These are phyloP conservation scores for Euphonia xanthogaster DNA, from an alignment of 2,797 vertebrate genomes.

Conservation along the genomic window DNA sequence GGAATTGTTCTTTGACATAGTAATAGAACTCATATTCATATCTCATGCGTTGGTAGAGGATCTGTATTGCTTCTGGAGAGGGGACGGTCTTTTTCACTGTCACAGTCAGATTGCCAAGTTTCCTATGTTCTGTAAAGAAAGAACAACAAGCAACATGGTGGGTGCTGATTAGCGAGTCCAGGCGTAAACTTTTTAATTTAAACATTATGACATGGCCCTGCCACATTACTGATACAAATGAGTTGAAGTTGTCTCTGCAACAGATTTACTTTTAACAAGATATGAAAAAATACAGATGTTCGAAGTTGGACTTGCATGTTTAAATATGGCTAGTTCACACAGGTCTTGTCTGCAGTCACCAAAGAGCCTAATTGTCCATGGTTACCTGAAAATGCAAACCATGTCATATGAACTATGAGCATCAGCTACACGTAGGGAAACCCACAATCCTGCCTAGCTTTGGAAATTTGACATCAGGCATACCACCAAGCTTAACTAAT, in stretches of 20 bases:
- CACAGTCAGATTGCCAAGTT: constrained; percentile 95
- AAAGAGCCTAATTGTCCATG: neutral
- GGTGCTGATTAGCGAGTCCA: neutral
- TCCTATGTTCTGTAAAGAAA: constrained; percentile 86
- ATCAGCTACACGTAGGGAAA: neutral
- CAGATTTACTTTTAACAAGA: neutral
- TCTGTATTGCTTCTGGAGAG: constrained; percentile 91
- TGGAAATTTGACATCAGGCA: neutral
- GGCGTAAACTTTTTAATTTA: neutral
- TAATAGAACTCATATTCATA: constrained; percentile 98
- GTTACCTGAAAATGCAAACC: neutral
- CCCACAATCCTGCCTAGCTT: neutral
- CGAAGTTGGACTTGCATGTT: neutral
- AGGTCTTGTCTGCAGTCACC: neutral
- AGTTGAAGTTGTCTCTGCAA: neutral
- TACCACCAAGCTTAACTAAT: neutral
- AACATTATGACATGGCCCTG: neutral
- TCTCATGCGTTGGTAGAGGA: constrained; percentile 94
- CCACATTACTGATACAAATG: neutral
- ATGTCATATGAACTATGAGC: neutral
- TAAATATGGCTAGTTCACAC: neutral
- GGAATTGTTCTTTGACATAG: constrained; percentile 95
- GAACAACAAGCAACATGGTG: neutral
- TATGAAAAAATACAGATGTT: neutral
- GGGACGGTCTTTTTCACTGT: constrained; percentile 94